phyloP scores from a whole-genome alignment of 2,797 vertebrate species.

The Enteromius afrohamiltoni region DNA sequence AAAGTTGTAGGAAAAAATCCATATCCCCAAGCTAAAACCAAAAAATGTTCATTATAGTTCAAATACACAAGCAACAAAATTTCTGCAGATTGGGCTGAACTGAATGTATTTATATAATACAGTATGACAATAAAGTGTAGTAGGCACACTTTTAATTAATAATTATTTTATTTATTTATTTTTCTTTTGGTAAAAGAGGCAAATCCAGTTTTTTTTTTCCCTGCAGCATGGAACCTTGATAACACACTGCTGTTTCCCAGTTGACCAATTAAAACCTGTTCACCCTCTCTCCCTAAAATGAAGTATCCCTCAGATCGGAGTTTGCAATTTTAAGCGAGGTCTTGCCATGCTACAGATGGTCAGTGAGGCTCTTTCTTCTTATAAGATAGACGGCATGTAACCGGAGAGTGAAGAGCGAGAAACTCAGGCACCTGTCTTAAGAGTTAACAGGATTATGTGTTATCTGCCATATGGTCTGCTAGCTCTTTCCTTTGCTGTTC shows the following conservation, averaged over 20 bases:
- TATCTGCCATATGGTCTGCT: constrained; percentile 11
- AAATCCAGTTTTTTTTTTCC: neutral
- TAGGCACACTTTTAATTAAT: neutral
- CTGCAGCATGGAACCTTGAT: neutral
- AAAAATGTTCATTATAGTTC: no score
- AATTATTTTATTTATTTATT: no score
- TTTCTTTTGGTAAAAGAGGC: neutral
- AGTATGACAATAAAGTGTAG: neutral
- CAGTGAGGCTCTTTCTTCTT: neutral
- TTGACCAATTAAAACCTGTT: neutral
- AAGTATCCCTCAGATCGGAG: neutral
- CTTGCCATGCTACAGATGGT: neutral
- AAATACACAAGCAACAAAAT: no score
- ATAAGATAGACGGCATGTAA: neutral
- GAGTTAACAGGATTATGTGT: constrained; percentile 22
- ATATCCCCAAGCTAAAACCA: no score
- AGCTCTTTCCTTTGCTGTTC: neutral
- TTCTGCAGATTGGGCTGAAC: no score
- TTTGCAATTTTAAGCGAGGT: neutral
- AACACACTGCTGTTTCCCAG: neutral
- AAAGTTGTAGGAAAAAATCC: no score
- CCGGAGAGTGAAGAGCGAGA: neutral
- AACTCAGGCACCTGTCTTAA: neutral
- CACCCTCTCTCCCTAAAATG: neutral
- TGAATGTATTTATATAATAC: neutral